Conservation (phyloP, 2,888 invertebrate species). For the Dioctria linearis region DNA sequence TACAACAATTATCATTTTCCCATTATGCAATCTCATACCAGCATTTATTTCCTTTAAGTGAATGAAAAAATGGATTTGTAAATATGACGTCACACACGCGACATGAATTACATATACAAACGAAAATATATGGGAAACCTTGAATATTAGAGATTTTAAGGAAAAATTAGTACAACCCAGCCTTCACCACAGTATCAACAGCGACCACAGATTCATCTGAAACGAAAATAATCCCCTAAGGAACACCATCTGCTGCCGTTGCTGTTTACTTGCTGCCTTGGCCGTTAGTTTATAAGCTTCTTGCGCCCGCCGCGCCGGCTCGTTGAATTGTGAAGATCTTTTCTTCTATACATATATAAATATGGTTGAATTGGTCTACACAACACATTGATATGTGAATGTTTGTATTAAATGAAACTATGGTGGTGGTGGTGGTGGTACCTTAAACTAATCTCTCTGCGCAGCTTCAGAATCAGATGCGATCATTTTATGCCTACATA, state of each 20-base stretch:
- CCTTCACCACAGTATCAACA: background rate
- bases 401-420: too few species aligned
- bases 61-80: background rate
- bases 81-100: background rate
- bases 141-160: background rate
- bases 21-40: background rate
- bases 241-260: background rate
- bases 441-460: too few species aligned
- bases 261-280: background rate
- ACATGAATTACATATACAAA: background rate
- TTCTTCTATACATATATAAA: background rate
- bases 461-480: background rate
- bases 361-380: too few species aligned
- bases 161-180: background rate
- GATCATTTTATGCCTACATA: background rate
- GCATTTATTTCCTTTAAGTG: background rate
- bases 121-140: background rate
- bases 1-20: background rate
- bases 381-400: too few species aligned
- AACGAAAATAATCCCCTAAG: constrained; percentile 15
- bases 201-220: constrained; percentile 22
- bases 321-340: background rate
- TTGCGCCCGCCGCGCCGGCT: constrained; percentile 1
- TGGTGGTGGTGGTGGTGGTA: too few species aligned
- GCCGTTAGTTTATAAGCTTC: constrained; percentile 14